Evolutionary conservation across 2,797 vertebrate genomes (phyloP).

Genomic region (Phataginus tetradactyla): DNA sequence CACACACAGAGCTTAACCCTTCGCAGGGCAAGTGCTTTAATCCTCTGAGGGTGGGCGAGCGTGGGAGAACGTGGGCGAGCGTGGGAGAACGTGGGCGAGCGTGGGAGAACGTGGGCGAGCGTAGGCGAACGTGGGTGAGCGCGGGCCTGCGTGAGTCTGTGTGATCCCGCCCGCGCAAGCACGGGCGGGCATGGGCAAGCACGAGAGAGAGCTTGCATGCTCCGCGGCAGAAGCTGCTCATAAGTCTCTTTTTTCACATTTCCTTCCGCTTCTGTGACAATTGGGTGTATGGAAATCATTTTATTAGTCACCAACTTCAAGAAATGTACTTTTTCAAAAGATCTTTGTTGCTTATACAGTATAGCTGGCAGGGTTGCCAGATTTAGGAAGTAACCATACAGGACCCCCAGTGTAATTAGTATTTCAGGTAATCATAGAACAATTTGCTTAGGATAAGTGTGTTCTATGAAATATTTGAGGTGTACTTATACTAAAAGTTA

Average conservation of each 20-base stretch:
- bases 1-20: not conserved
- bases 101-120: not conserved
- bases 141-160: not conserved
- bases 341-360: conserved; percentile 3
- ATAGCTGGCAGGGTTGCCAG: not conserved
- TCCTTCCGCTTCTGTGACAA: not conserved
- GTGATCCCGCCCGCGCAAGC: no score
- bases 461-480: not conserved
- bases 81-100: no score
- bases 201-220: not conserved
- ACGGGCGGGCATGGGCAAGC: not conserved
- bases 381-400: conserved; percentile 44
- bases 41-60: not conserved
- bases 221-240: not conserved
- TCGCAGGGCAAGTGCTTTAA: no score
- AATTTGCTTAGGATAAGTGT: not conserved
- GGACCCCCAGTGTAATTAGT: not conserved
- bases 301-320: conserved; percentile 29
- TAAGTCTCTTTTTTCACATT: conserved; percentile 23
- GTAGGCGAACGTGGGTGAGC: not conserved
- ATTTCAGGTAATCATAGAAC: not conserved
- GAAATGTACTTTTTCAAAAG: conserved; percentile 40
- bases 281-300: conserved; percentile 36
- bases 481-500: not conserved
- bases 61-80: not conserved